Evolutionary conservation across 1,140 invertebrate genomes (phyloP), one percentile per base, ranked within the genome.

Genomic region (Ditylenchus dipsaci): DNA sequence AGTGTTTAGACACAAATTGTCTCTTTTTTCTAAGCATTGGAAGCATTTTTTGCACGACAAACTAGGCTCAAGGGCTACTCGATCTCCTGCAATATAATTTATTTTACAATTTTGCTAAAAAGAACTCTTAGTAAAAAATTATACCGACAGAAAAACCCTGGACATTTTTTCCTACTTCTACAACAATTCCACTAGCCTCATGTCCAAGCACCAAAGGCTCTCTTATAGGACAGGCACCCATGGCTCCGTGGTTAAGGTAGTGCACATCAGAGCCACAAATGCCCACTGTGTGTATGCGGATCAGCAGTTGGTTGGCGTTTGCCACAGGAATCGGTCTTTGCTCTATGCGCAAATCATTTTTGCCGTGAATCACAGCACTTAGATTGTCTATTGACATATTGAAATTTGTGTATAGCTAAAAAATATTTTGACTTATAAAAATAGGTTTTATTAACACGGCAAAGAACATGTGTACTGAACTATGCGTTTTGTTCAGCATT

Each of bases 341-440:
- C 23, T 53, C 49, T 53, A 53, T 53, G 49, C 49, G 49, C n/a
- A 53, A 53, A 53, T 53, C 49, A 53, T 53, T 53, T 26, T 53
- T 53, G 49, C 49, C 49, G 49, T 53, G 23, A 7, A 53, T 19
- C 1, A 53, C 49, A 26, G 49, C 49, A 53, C 49, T 53, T 26
- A 53, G 15, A 53, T 53, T 53, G n/a, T 38, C 33, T 38, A 11
- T 38, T 38, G 33, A 38, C 33, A 38, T 38, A 3, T 38, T 38
- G 11, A 38, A 38, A 38, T 3, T 11, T 38, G 33, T 38, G 3
- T 38, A 5, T 38, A 5, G 33, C 33, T 38, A 38, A 38, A 38
- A 38, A 38, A 38, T 5, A 38, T 5, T 38, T n/a, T n/a, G n/a
- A n/a, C n/a, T n/a, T n/a, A n/a, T n/a, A n/a, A n/a, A n/a, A n/a